A percentile compares a stretch with the other conserved stretches of the same genome.
Conservation (phyloP, 2,888 invertebrate species). For the Lochmaea capreae region DNA sequence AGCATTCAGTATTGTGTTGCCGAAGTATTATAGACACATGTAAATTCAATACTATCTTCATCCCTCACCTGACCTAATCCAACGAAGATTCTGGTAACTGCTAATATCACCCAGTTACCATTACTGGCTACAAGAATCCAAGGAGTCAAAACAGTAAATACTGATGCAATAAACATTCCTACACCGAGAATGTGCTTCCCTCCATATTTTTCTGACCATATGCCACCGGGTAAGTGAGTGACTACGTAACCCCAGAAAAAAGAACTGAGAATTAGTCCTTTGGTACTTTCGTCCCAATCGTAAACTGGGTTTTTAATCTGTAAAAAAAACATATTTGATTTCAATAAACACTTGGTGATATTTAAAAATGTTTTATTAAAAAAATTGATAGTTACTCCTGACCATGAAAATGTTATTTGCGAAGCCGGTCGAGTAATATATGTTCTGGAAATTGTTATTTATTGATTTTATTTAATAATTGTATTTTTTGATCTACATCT, state of each 20-base stretch:
- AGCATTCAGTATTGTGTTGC: not conserved
- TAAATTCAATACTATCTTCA: not conserved
- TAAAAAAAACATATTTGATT: not conserved
- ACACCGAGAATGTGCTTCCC: slow-evolving; percentile 88
- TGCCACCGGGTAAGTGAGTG: slow-evolving; percentile 86
- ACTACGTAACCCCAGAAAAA: slow-evolving; percentile 90
- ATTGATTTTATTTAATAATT: too few species aligned
- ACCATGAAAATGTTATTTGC: too few species aligned
- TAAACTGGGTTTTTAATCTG: slow-evolving; percentile 50
- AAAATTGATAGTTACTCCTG: too few species aligned
- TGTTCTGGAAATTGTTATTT: too few species aligned
- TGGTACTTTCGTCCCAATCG: slow-evolving; percentile 77
- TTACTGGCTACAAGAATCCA: slow-evolving; percentile 66
- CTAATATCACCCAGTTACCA: slow-evolving; percentile 77
- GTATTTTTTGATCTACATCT: too few species aligned
- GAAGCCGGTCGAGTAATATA: too few species aligned
- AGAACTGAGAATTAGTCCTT: slow-evolving; percentile 82
- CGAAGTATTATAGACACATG: too few species aligned
- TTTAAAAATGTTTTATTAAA: too few species aligned
- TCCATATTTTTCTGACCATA: slow-evolving; percentile 83
- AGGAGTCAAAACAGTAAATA: slow-evolving; percentile 86
- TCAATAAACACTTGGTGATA: not conserved
- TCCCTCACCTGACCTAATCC: slow-evolving; percentile 80
- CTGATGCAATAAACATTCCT: slow-evolving; percentile 84
- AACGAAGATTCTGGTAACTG: slow-evolving; percentile 80